Base-by-base conservation (phyloP, 2,888 invertebrate species). In the Drosophila pegasa region DNA sequence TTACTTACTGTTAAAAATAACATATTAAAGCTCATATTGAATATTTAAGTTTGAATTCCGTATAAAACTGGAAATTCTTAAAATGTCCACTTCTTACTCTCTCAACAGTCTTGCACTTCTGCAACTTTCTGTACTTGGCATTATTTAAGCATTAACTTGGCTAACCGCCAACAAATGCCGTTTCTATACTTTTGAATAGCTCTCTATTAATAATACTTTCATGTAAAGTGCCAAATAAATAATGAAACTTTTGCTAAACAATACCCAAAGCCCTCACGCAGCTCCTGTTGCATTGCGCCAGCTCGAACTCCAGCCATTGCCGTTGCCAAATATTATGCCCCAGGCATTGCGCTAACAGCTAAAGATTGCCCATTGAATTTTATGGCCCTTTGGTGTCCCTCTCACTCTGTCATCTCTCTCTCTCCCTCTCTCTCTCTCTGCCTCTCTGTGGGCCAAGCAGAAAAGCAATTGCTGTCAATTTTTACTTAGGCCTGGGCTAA, bases 401-500 rank as follows among this genome's bases (percentile, higher is more conserved):
- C 69, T 58, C 22, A 7, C 54, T 58, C 31, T 5, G 27, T 14
- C 8, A n/a, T 3, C n/a, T 29, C 20, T 27, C 12, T 16, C 27
- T 0, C 8, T 6, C 18, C 16, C 16, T 3, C 25, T n/a, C 8
- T 10, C 7, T 40, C 16, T 12, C 20, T 18, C 6, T 10, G 1
- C 60, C 56, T 29, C 5, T 27, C n/a, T 25, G n/a, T 16, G 3
- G 61, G 35, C 22, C 38, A 29, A 63, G 51, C 57, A 38, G 56
- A 66, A 67, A 81, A 78, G 76, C 85, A 83, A 83, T 84, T 82
- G 85, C 77, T 85, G 85, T 77, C 85, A 83, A 85, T 83, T 83
- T 73, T 66, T 75, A 80, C 82, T 82, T 78, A 78, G 84, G 79
- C 64, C 58, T 41, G 52, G 61, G 43, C 72, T 71, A 79, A 67